Percentiles rank a stretch among this genome's conserved stretches.
Evolutionary conservation across 2,113 vertebrate genomes (phyloP).

Genomic region (Amblyopsis rosae): DNA sequence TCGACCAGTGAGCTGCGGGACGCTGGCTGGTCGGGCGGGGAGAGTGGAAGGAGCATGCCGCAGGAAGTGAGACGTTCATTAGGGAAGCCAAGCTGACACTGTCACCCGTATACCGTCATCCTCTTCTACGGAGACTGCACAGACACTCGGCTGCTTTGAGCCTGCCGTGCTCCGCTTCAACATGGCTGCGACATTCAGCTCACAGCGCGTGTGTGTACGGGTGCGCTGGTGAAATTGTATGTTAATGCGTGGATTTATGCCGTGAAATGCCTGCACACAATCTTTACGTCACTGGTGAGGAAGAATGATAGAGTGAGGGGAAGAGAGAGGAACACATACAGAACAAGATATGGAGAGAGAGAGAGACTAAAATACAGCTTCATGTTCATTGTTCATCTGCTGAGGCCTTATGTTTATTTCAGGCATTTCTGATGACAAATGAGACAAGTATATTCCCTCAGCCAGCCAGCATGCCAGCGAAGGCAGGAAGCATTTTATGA

Average conservation of each 20-base stretch:
- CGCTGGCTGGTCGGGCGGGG: constrained; percentile 67
- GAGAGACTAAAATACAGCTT: constrained; percentile 37
- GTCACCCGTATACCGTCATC: constrained; percentile 69
- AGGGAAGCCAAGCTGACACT: constrained; percentile 81
- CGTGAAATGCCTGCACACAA: constrained; percentile 48
- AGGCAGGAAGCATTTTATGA: constrained; percentile 57
- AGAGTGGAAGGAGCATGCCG: constrained; percentile 68
- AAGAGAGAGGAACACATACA: constrained; percentile 7
- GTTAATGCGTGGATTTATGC: constrained; percentile 36
- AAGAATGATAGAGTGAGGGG: constrained; percentile 34
- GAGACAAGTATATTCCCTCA: constrained; percentile 45
- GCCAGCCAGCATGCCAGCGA: constrained; percentile 50
- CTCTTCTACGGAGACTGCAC: constrained; percentile 69
- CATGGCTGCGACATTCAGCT: constrained; percentile 53
- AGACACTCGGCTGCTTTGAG: constrained; percentile 67
- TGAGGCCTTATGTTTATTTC: constrained; percentile 34
- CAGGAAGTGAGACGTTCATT: constrained; percentile 82
- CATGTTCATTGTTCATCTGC: constrained; percentile 51
- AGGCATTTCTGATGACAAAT: constrained; percentile 57
- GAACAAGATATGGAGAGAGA: constrained; percentile 9
- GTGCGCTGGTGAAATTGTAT: not conserved
- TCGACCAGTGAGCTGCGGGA: constrained; percentile 70
- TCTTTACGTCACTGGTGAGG: constrained; percentile 30
- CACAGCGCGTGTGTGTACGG: constrained; percentile 18
- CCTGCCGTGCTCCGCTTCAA: constrained; percentile 41